Base-by-base conservation (phyloP, 1,140 invertebrate genomes). In the Oryctes rhinoceros region DNA sequence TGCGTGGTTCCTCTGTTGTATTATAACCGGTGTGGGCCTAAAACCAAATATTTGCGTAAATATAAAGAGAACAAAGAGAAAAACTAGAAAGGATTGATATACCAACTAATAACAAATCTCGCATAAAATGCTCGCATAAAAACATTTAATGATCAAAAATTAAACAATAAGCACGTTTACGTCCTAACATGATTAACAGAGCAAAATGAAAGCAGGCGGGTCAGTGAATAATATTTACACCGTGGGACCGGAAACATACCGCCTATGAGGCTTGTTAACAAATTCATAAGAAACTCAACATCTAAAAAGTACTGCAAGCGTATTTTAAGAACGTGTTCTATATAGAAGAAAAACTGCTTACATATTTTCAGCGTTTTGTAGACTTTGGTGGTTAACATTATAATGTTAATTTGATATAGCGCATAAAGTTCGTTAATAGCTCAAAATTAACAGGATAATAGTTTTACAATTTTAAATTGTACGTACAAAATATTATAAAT, bases 1-100 rank as follows among this genome's bases (percentile, higher is more conserved):
- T 90, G 83, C 92, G 88, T 83, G 91, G 90, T 86, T 92, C 92
- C 83, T 92, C 91, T 24, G 86, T 84, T 85, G 88, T 88, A 80
- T 88, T 88, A 80, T 89, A 88, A 78, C 89, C 88, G 76, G 90
- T 92, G 85, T 92, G 90, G 86, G 90, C 91, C 91, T 80, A 77
- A 79, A 79, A 79, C 65, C 37, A 79, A 47, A 79, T 35, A 79
- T 71, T 59, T 78, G 44, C 15, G 20, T 20, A 62, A 24, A 35
- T 15, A 71, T 71, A 9, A 35, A 30, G 24, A 71, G 65, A 71
- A 71, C 65, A 71, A 71, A 71, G 65, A 71, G 35, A 15, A 18
- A n/a, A 24, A 59, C 15, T n/a, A 18, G 9, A 44, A n/a, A 59
- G 15, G 6, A 6, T 59, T 59, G 4, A 59, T 18, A 59, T 18